Evolutionary conservation across 2,888 invertebrate species (phyloP), one percentile per base, ranked within the genome.

Genomic region (Girardia tigrina): DNA sequence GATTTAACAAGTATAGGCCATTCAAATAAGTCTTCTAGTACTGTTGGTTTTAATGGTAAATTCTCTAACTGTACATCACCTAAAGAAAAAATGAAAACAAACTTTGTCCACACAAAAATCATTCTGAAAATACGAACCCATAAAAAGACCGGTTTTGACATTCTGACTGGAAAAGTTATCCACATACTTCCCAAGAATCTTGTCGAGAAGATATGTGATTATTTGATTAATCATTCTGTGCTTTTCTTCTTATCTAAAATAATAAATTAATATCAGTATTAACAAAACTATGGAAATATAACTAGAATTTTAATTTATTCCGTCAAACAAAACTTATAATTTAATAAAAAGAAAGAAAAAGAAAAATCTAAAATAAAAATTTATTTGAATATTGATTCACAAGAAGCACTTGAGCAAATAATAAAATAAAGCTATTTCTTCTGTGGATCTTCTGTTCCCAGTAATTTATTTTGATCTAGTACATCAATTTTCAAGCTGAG

Each of bases 11-110:
- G 90, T 78, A 97, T 87, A 0, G 97, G 95, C 78, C 97, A 86
- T 42, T 94, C 95, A 80, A 95, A 87, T 81, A 91, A 90, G 75
- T 91, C 88, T 75, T 98, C 86, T 0, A 76, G 26, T 16, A 95
- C 95, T 88, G 94, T 92, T 82, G 90, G 91, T 82, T 91, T 91
- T 75, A 98, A 86, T 0, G 97, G 97, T 75, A 98, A 88, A 87
- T 97, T 95, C 86, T 98, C 97, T 79, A 98, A 86, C 84, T 95
- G 95, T 78, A 97, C 93, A 86, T 94, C 92, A 78, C 98, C 97
- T 97, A 77, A 36, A n/a, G n/a, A n/a, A n/a, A n/a, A n/a, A n/a
- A n/a, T n/a, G n/a, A n/a, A n/a, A n/a, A n/a, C n/a, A n/a, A n/a
- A n/a, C n/a, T n/a, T n/a, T n/a, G n/a, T n/a, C n/a, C n/a, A n/a